Conservation (phyloP, 1,140 invertebrate species). For the Pogonomyrmex barbatus region DNA sequence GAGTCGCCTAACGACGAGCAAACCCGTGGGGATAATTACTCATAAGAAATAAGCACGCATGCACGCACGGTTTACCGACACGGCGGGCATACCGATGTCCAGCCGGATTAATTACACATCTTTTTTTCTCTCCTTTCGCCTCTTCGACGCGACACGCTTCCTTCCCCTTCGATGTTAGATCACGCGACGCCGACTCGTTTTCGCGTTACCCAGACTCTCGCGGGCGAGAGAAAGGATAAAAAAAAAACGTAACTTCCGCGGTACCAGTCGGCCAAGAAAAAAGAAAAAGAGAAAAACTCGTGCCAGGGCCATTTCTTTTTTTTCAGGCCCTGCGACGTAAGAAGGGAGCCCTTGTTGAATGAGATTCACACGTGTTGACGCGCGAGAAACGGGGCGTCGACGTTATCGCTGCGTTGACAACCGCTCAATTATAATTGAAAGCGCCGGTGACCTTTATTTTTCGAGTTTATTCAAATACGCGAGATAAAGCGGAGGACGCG, state of each 20-base stretch:
- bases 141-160: slow-evolving; percentile 43
- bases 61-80: slow-evolving; percentile 40
- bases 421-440: slow-evolving; percentile 81
- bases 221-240: background rate
- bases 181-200: slow-evolving; percentile 43
- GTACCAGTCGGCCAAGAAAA: background rate
- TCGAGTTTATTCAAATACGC: slow-evolving; percentile 77
- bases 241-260: slow-evolving; percentile 57
- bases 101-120: slow-evolving; percentile 68
- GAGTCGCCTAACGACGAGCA: slow-evolving; percentile 70
- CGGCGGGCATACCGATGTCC: slow-evolving; percentile 34
- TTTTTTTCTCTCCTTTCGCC: slow-evolving; percentile 42
- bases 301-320: background rate
- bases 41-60: slow-evolving; percentile 67
- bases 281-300: background rate
- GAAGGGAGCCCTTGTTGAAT: slow-evolving; percentile 62
- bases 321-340: slow-evolving; percentile 4
- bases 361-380: slow-evolving; percentile 72
- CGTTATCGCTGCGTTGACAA: slow-evolving; percentile 78
- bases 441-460: slow-evolving; percentile 66
- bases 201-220: slow-evolving; percentile 10
- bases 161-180: slow-evolving; percentile 32
- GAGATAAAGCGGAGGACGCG: slow-evolving; percentile 68
- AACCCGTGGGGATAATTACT: slow-evolving; percentile 70
- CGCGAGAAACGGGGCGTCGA: slow-evolving; percentile 61